Evolutionary conservation across 2,888 invertebrate species (phyloP).

Genomic region (Chalcis sispes): DNA sequence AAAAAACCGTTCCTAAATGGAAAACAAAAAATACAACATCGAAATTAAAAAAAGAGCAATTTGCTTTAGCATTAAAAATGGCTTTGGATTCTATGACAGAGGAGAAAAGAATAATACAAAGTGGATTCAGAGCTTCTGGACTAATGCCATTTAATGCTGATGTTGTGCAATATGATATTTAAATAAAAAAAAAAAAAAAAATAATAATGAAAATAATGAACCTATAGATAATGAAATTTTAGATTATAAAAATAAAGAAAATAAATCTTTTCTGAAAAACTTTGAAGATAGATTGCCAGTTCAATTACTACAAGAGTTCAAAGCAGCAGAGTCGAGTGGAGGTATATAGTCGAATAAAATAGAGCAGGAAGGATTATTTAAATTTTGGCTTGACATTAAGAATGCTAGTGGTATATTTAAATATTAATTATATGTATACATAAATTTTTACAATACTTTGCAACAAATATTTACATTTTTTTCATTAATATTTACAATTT

Average conservation of each 20-base stretch:
- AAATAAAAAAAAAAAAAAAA: neutral
- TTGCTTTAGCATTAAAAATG: neutral
- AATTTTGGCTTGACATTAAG: neutral
- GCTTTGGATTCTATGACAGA: constrained; percentile 4
- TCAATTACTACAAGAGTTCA: neutral
- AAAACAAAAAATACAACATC: neutral
- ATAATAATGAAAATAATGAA: neutral
- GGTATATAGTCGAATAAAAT: neutral
- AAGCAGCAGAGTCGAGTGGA: neutral
- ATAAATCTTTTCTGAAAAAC: neutral
- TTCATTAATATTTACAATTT: too few species aligned
- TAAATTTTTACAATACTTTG: neutral
- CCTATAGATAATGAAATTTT: neutral
- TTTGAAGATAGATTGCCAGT: neutral
- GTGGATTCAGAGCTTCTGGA: constrained; percentile 5
- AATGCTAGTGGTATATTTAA: neutral
- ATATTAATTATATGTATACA: neutral
- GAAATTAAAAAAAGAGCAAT: neutral
- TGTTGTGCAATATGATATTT: neutral
- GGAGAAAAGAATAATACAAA: neutral
- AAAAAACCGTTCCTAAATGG: constrained; percentile 1
- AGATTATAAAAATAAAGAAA: neutral
- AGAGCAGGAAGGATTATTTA: neutral
- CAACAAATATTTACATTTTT: constrained; percentile 3
- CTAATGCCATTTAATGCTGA: constrained; percentile 8